Evolutionary conservation across 2,888 invertebrate species (phyloP), one percentile per base, ranked within the genome.

Genomic region (Druceiella hillmani): DNA sequence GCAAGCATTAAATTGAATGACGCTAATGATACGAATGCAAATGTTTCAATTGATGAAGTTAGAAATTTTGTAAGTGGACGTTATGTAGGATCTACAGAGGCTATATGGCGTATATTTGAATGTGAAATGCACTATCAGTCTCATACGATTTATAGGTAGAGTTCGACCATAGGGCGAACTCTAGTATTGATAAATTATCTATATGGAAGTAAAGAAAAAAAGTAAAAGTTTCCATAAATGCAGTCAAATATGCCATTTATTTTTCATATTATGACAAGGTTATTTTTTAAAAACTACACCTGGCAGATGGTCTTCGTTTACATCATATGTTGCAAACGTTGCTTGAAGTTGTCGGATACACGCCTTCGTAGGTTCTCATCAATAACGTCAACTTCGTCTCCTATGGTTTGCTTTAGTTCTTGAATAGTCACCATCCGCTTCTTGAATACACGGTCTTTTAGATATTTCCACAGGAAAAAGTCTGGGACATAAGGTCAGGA

Each of bases 281-380:
- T 20, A 20, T 20, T 20, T 20, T n/a, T 20, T 20, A 9, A 20
- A 20, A 20, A 9, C 22, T 20, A 20, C 22, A 20, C n/a, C 22
- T 7, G 22, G n/a, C 22, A 20, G 22, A 20, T 20, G 22, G 6
- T n/a, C n/a, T 20, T n/a, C 22, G 22, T 20, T 20, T 20, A 20
- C n/a, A 20, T 20, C 22, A 20, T 20, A 7, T 20, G 22, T 20
- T 20, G 22, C 22, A 20, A 20, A 20, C 22, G 22, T 6, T 20
- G 6, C 22, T 20, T 20, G 22, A 20, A 20, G 22, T 20, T 20
- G 6, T 20, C 22, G 22, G 6, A 20, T n/a, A 20, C 22, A 20
- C 22, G 22, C 22, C 22, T 20, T n/a, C 22, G 22, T 20, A 20
- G 22, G 22, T 20, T 20, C 22, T 20, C 22, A 20, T 20, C 22